A percentile compares a stretch with the other conserved stretches of the same genome.
phyloP scores from a whole-genome alignment of 2,113 vertebrate genomes.

The Rhagologus leucostigma region DNA sequence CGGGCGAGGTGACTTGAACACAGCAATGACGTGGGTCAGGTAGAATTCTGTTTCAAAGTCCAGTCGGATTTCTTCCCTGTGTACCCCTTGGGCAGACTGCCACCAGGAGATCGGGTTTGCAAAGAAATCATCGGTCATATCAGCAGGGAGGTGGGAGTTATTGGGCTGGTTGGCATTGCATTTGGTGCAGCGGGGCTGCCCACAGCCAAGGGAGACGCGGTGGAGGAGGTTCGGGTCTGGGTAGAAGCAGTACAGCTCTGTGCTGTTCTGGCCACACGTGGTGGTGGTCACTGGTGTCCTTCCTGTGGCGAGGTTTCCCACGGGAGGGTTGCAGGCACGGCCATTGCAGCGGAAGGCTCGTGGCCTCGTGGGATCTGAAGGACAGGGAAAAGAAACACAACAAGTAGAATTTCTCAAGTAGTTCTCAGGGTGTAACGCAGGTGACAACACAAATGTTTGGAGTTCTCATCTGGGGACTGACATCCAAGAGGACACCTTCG shows the following conservation, averaged over 20 bases:
- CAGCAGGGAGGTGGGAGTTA: slow-evolving; percentile 74
- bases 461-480: not conserved
- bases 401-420: not conserved
- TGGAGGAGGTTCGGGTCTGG: slow-evolving; percentile 31
- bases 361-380: slow-evolving; percentile 28
- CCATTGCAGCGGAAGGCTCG: slow-evolving; percentile 75
- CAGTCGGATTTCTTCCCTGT: slow-evolving; percentile 81
- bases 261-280: slow-evolving; percentile 74
- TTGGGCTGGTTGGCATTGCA: slow-evolving; percentile 66
- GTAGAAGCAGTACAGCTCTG: slow-evolving; percentile 67
- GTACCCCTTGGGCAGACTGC: slow-evolving; percentile 74
- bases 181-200: slow-evolving; percentile 62
- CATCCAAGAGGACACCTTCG: not conserved
- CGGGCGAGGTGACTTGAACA: slow-evolving; percentile 85
- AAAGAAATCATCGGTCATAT: slow-evolving; percentile 86
- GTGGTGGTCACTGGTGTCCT: slow-evolving; percentile 77
- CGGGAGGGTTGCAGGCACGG: slow-evolving; percentile 81
- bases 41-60: slow-evolving; percentile 83
- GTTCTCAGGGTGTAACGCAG: not conserved
- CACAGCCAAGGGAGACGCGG: not conserved
- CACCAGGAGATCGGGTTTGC: slow-evolving; percentile 82
- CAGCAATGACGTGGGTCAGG: slow-evolving; percentile 82
- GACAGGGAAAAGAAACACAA: not conserved
- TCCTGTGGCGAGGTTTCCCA: slow-evolving; percentile 85
- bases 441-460: not conserved